These are phyloP conservation scores for Geotrupes spiniger DNA, from an alignment of 2,888 invertebrate genomes.

Conservation along the genomic window DNA sequence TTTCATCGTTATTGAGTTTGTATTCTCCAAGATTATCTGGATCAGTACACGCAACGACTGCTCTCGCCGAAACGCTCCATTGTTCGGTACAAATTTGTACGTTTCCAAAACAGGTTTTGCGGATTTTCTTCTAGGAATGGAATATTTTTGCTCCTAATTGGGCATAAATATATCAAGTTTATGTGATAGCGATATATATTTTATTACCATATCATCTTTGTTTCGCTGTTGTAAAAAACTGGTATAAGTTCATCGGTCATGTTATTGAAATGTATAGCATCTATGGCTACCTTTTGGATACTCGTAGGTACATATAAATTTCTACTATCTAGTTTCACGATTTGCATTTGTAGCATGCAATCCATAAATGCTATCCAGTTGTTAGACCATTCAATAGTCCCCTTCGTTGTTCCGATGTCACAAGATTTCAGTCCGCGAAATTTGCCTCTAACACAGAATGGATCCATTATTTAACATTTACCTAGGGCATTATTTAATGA, in stretches of 20 bases:
- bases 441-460: constrained; percentile 15
- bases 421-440: constrained; percentile 31
- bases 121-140: constrained; percentile 66
- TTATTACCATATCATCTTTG: constrained; percentile 13
- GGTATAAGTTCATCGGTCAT: constrained; percentile 30
- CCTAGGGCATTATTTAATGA: no score
- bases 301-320: constrained; percentile 67
- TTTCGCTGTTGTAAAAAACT: constrained; percentile 49
- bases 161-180: no score
- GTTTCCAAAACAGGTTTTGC: constrained; percentile 74
- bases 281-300: constrained; percentile 24
- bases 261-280: constrained; percentile 24
- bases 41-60: constrained; percentile 58
- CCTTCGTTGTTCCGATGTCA: constrained; percentile 44
- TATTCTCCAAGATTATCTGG: constrained; percentile 73
- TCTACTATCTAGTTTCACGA: constrained; percentile 64
- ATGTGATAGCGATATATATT: no score
- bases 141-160: no score
- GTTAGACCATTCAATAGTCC: constrained; percentile 65
- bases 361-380: constrained; percentile 90
- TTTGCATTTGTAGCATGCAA: constrained; percentile 78
- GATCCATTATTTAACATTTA: no score
- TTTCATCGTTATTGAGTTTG: constrained; percentile 60
- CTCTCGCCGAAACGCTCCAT: constrained; percentile 27
- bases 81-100: constrained; percentile 69